Evolutionary conservation across 2,113 vertebrate genomes (phyloP), one percentile per base, ranked within the genome.

Genomic region (Ceyx cyanopectus): DNA sequence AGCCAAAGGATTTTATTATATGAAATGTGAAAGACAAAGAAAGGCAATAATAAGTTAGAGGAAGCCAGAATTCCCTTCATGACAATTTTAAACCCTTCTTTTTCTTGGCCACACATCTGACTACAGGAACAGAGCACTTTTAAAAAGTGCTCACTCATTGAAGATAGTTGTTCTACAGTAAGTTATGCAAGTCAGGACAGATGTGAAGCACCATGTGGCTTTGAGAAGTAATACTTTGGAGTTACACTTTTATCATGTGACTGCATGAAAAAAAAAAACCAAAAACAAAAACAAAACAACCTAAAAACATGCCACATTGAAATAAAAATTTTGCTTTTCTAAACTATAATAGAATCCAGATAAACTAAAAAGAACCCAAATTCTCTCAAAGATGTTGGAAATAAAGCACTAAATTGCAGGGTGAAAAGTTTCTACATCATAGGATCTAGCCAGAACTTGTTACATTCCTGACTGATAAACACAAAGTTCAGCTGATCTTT

Each of bases 401-500:
- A 94, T 81, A 76, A 75, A 81, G 27, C 83, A 81, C 45, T 41
- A 45, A 72, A 78, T 19, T 37, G 6, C 51, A 43, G 40, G 50
- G 32, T 87, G 46, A 92, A 69, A 90, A 90, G 66, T 89, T 93
- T 88, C 74, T 76, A 54, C 86, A 72, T 70, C 41, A 62, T 12
- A 76, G 37, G 58, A 92, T 67, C 89, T 41, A 92, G 93, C 57
- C 86, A 93, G 83, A 92, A 73, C 92, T 90, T 92, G 92, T 76
- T 76, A 69, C 7, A 22, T 75, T 94, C 88, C 81, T 91, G 85
- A 72, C 73, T 84, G 88, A 87, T 92, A 96, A 85, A 83, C 65
- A 63, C 69, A 51, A 90, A 90, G 74, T 93, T 96, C 86, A 90
- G 70, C 50, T 79, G 81, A 89, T 90, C 62, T 86, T 94, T 84